phyloP scores from a whole-genome alignment of 2,113 vertebrate genomes.

The Phycodurus eques region DNA sequence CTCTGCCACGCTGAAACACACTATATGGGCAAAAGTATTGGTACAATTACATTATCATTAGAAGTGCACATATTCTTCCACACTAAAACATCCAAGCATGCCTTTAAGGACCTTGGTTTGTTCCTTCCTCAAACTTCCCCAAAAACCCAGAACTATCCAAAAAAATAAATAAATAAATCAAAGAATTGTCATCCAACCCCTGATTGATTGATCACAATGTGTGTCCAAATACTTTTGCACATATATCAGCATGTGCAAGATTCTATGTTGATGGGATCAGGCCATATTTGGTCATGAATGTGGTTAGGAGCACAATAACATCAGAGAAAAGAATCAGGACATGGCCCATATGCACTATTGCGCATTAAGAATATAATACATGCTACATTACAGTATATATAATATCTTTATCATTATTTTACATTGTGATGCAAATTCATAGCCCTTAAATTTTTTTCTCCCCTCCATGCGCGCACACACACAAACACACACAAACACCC shows the following conservation, averaged over 20 bases:
- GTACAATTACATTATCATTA: no score
- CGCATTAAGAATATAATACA: neutral
- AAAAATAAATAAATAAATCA: no score
- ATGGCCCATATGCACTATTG: neutral
- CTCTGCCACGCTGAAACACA: no score
- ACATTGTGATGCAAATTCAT: neutral
- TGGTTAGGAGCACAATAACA: conserved; percentile 25
- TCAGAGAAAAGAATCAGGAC: no score
- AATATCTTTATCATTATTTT: neutral
- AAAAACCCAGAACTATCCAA: no score
- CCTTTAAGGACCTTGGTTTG: no score
- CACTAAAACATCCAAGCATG: no score
- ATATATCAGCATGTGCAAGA: neutral
- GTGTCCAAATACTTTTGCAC: neutral
- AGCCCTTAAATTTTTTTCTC: neutral
- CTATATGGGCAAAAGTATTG: no score
- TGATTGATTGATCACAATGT: conserved; percentile 10
- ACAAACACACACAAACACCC: neutral
- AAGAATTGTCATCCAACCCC: neutral
- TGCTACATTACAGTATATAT: neutral
- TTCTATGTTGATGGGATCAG: conserved; percentile 34
- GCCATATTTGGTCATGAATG: conserved; percentile 60
- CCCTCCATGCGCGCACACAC: neutral
- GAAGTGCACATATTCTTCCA: no score
- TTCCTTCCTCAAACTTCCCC: no score